Conservation (phyloP, 2,888 invertebrate species). For the Dioctria linearis region DNA sequence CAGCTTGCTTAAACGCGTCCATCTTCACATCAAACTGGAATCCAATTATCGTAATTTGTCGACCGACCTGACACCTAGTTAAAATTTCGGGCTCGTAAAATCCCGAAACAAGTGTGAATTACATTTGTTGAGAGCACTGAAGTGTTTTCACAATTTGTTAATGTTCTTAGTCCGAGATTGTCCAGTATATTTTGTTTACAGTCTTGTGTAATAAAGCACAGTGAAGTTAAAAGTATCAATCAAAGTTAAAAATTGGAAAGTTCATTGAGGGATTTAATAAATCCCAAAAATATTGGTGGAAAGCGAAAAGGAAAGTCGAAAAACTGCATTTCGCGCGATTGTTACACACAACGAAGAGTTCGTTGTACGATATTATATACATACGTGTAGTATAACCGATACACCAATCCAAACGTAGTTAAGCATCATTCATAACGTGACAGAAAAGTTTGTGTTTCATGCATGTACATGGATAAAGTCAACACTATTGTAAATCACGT, state of each 20-base stretch:
- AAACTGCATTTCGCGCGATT: slow-evolving; percentile 35
- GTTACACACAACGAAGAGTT: slow-evolving; percentile 8
- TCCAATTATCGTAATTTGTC: no score
- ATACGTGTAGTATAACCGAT: no score
- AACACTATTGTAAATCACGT: background rate
- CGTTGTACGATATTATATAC: background rate
- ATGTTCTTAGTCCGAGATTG: slow-evolving; percentile 4
- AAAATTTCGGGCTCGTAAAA: background rate
- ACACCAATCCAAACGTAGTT: no score
- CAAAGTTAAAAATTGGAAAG: background rate
- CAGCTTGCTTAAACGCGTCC: no score
- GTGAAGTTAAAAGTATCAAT: slow-evolving; percentile 11
- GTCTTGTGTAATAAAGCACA: slow-evolving; percentile 17
- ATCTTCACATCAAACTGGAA: no score
- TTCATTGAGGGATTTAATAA: background rate
- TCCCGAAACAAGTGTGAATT: slow-evolving; percentile 21
- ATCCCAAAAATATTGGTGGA: background rate
- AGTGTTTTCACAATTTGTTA: slow-evolving; percentile 28
- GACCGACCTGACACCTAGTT: background rate
- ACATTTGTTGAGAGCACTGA: slow-evolving; percentile 19
- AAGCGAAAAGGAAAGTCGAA: slow-evolving; percentile 28
- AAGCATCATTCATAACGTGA: background rate
- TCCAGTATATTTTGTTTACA: slow-evolving; percentile 21
- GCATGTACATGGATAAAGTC: background rate
- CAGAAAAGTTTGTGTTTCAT: slow-evolving; percentile 2